A percentile compares a stretch with the other conserved stretches of the same genome.
These are phyloP conservation scores for Proisotoma minuta DNA, from an alignment of 2,888 invertebrate species.

Conservation along the genomic window DNA sequence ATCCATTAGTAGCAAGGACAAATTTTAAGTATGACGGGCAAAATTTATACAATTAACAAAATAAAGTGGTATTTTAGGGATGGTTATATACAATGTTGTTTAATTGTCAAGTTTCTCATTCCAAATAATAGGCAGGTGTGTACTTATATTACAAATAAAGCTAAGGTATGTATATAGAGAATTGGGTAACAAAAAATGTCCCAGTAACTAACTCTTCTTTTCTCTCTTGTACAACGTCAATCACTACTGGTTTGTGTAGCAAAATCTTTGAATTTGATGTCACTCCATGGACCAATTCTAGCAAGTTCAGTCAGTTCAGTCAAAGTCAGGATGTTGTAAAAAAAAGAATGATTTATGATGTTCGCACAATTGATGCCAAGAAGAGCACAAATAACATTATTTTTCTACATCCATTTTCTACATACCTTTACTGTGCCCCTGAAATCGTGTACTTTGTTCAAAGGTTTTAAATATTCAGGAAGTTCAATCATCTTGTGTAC, in stretches of 20 bases:
- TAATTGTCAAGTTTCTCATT: too few species aligned
- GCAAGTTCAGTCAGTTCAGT: neutral
- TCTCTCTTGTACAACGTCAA: too few species aligned
- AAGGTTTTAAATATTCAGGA: neutral
- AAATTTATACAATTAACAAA: too few species aligned
- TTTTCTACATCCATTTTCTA: slow-evolving; percentile 11
- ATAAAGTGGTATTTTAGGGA: too few species aligned
- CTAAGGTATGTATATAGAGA: too few species aligned
- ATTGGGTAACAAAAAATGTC: too few species aligned
- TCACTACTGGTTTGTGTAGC: neutral
- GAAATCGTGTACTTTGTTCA: neutral
- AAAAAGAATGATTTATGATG: slow-evolving; percentile 24
- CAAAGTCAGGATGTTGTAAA: neutral
- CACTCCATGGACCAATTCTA: neutral
- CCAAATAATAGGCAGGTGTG: too few species aligned
- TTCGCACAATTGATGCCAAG: slow-evolving; percentile 19
- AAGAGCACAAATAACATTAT: slow-evolving; percentile 10
- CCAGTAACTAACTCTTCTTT: too few species aligned
- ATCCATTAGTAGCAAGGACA: too few species aligned
- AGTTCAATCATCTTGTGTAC: neutral
- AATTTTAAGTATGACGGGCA: too few species aligned
- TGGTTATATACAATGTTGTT: too few species aligned
- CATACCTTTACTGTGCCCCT: slow-evolving; percentile 6
- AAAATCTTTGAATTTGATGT: neutral
- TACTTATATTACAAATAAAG: too few species aligned